Evolutionary conservation across 2,797 vertebrate species (phyloP), one percentile per base, ranked within the genome.

Genomic region (Molossus alvarezi): DNA sequence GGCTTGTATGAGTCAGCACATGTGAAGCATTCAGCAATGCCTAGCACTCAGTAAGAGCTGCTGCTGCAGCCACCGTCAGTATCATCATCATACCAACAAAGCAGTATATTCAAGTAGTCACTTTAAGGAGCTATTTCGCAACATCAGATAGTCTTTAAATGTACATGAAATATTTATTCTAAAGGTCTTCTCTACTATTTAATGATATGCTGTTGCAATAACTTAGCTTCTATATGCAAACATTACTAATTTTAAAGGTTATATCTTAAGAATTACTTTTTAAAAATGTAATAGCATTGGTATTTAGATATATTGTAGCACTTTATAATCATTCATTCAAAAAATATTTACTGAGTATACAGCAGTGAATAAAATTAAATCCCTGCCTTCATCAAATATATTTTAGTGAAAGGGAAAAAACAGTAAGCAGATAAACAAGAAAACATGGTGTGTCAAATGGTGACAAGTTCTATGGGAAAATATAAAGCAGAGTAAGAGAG

Each of bases 331-430:
- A 65, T 76, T 82, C 53, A 27, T 76, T 96, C 2, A 69, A 69
- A 80, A 90, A 64, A 69, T 45, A 53, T 69, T 80, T 72, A 58
- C 25, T 82, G 51, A 89, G 18, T 21, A 29, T 62, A 57, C 18
- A 55, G 15, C 20, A 55, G 41, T 73, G 57, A 87, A 48, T 90
- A n/a, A 55, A 91, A 67, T 53, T 53, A 86, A 55, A 51, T 73
- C 33, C 41, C 29, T 83, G 45, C 45, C 45, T 73, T 90, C 33
- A 62, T 84, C 23, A 57, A 72, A 45, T 20, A 0, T 71, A 55
- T 71, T 77, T 87, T 80, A 82, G 12, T 89, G 37, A 58, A 92
- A 60, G 21, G 29, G 29, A 96, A 71, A 51, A 79, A 55, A 72
- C 13, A 57, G 41, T 92, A n/a, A 41, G 2, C 37, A 85, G 60